Evolutionary conservation across 2,797 vertebrate genomes (phyloP), one percentile per base, ranked within the genome.

Genomic region (Enteromius fasciolatus): DNA sequence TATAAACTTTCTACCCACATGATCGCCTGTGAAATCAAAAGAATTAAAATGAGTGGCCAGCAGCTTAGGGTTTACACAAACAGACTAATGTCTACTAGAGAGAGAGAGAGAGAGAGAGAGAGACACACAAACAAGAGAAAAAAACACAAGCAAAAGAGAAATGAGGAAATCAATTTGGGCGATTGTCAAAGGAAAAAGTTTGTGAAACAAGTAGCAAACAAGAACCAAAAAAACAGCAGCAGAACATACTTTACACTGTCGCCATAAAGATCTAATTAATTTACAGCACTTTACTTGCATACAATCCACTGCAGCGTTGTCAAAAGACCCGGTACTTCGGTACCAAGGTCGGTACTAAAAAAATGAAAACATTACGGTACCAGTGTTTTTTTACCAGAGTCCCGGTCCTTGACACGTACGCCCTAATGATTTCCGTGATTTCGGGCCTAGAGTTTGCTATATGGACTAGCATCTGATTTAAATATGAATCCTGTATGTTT

Each of bases 11-110:
- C 39, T 84, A 79, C 86, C 87, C 63, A 85, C 87, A 88, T 87
- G 87, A 90, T 87, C 86, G 83, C 78, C 88, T 88, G 90, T 88
- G 85, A 91, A 92, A 90, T 89, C 81, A 87, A 57, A 80, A 84
- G 23, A 88, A 48, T 83, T 76, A 76, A 81, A 89, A 86, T 23
- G 73, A 86, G 75, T 23, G 59, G 64, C 86, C 84, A 80, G 85
- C 84, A 80, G 76, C 23, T 54, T 81, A 50, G 23, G 54, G 54
- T 84, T 82, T 86, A 86, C 69, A 84, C 67, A 86, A 85, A 87
- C 66, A 82, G 68, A 57, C 82, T 80, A 78, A 76, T 23, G 46
- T 73, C 20, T 59, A 64, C 20, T 7, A 84, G 12, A 12, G 20
- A 41, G 15, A 39, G 76, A 14, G 36, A 20, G 39, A 41, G 39